Evolutionary conservation across 2,797 vertebrate species (phyloP).

Genomic region (Schizothorax lantsangensis): DNA sequence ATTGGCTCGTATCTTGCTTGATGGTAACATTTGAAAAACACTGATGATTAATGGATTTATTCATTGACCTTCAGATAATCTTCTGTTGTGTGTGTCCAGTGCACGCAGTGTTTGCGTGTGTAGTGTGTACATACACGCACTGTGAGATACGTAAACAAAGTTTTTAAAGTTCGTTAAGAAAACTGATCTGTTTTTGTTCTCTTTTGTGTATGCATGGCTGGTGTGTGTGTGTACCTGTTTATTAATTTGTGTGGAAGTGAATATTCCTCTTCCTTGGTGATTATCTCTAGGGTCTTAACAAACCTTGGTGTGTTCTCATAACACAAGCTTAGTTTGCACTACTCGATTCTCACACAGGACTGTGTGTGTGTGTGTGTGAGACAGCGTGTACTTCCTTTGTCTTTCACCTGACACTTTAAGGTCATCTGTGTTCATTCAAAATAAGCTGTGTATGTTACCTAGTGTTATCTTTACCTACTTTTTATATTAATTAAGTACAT

Average conservation of each 20-base stretch:
- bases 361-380: constrained; percentile 16
- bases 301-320: constrained; percentile 74
- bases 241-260: constrained; percentile 41
- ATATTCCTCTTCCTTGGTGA: constrained; percentile 67
- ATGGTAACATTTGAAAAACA: constrained; percentile 21
- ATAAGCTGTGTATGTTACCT: neutral
- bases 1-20: constrained; percentile 8
- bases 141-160: no score
- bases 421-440: neutral
- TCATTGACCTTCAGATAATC: constrained; percentile 52
- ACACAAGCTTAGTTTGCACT: constrained; percentile 64
- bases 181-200: neutral
- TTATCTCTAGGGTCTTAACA: constrained; percentile 69
- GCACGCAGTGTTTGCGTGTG: neutral
- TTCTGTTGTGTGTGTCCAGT: neutral
- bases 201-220: neutral
- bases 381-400: neutral
- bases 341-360: constrained; percentile 27
- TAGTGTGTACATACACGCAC: neutral
- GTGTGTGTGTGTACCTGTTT: constrained; percentile 27
- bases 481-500: neutral
- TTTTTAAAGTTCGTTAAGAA: no score
- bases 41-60: constrained; percentile 6
- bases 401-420: constrained; percentile 16
- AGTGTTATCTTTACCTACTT: neutral